Evolutionary conservation across 2,113 vertebrate genomes (phyloP), one percentile per base, ranked within the genome.

Genomic region (Procavia capensis): DNA sequence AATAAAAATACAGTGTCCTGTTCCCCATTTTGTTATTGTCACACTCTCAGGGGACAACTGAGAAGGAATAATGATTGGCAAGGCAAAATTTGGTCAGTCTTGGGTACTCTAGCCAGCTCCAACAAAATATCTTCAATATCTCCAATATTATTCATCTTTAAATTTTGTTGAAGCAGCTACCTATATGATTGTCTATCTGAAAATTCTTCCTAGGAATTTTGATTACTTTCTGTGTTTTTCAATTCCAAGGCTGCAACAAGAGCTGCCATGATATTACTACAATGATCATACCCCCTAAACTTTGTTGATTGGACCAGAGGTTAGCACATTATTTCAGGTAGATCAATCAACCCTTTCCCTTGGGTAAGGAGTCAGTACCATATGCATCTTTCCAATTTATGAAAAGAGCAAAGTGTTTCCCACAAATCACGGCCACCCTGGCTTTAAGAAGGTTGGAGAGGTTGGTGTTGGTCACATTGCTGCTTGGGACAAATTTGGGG

Each of bases 201-300:
- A 95, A 96, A 84, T 25, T 82, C 10, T 84, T 16, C 80, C 45
- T 91, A 63, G 2, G 25, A 89, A 82, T 91, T 94, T 25, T 91
- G 9, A 47, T 91, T 4, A 41, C 19, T 74, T 79, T 25, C 14
- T 88, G 6, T 0, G 43, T 41, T 4, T 13, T 10, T 64, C 17
- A 91, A 43, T 10, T 74, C 79, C 27, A 43, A 50, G 45, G 41
- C 36, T 95, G 54, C 50, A 88, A 36, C 22, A 83, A 86, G 9
- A 86, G 25, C 7, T 78, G 7, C 17, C n/a, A 43, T 84, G 4
- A 59, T 93, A 80, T 88, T 93, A 80, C 54, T 74, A 47, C 34
- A 59, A 59, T 91, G 22, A 80, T 91, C 45, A 66, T 84, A 93
- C 31, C 34, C 19, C 57, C 50, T 93, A 91, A 50, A 1, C 24